These are phyloP conservation scores for Ichneumoninae sp. DNA, from an alignment of 2,888 invertebrate species.

Conservation along the genomic window DNA sequence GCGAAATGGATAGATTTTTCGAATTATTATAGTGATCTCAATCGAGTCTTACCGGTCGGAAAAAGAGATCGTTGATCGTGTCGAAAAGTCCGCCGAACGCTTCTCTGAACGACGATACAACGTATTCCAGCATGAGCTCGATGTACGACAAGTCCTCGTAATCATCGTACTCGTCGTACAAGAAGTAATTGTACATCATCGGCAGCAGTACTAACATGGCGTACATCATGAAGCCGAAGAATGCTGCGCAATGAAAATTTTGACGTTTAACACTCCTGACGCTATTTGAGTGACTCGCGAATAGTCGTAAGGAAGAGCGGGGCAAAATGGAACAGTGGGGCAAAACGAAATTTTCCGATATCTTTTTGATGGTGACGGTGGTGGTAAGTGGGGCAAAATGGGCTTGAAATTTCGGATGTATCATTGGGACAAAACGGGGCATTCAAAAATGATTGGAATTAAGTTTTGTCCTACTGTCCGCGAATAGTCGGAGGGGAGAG, in stretches of 20 bases:
- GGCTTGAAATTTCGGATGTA: too few species aligned
- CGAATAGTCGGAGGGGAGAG: too few species aligned
- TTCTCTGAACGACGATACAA: constrained; percentile 78
- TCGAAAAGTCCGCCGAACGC: constrained; percentile 77
- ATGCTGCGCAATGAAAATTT: constrained; percentile 70
- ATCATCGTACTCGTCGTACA: constrained; percentile 74
- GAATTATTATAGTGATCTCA: constrained; percentile 50
- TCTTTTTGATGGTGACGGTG: too few species aligned
- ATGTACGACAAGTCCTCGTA: constrained; percentile 76
- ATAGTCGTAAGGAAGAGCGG: too few species aligned
- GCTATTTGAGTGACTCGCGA: not conserved
- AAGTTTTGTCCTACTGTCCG: too few species aligned
- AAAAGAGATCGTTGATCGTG: constrained; percentile 73
- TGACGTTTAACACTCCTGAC: not conserved
- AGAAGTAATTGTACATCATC: constrained; percentile 77
- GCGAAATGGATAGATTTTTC: not conserved
- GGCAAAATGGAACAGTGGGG: too few species aligned
- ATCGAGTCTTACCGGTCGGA: constrained; percentile 76
- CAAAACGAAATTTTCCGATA: too few species aligned
- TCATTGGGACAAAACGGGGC: too few species aligned
- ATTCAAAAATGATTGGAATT: too few species aligned
- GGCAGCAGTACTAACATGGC: constrained; percentile 75
- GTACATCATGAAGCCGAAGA: constrained; percentile 77
- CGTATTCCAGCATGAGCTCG: constrained; percentile 75
- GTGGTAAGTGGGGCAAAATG: too few species aligned